Base-by-base conservation (phyloP, 2,888 invertebrate genomes). In the Caradrina kadenii region DNA sequence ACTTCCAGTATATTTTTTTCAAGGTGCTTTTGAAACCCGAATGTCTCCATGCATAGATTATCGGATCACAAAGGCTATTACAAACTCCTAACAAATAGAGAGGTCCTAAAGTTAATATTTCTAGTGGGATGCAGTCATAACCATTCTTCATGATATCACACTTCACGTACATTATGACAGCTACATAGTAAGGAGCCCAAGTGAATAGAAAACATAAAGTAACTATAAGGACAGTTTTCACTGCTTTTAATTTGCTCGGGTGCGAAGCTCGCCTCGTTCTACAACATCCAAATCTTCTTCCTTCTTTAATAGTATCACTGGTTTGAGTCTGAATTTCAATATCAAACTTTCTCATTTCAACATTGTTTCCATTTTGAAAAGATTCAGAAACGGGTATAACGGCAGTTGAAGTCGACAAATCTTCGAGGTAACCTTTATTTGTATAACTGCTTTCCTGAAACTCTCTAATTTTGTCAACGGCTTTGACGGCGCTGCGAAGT, bases 41-140 rank as follows among this genome's bases (percentile, higher is more conserved):
- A 88, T 97, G 97, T 94, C 97, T 96, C 97, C 96, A 97, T 0
- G 96, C 96, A 82, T 97, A 97, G 70, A 97, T 96, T 15, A 97
- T 83, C 0, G 97, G 97, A 87, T 97, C 96, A 26, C 96, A 90
- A 22, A 97, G 85, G 78, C 96, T 96, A 80, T 97, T 97, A 52
- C 92, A 89, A 53, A 95, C 95, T 0, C 96, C 96, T 63, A 97
- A 88, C 69, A 97, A 94, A 21, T 96, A 96, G 54, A 97, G 87
- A 0, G 97, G 97, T 56, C 96, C 96, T 10, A 96, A 94, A 22
- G 97, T 96, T 45, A 96, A 91, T 15, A 96, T 87, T 63, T 93
- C 93, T 78, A 97, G 80, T 6, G 91, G 93, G 54, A 95, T 91
- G 80, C 96, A 96, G 67, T 91, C 91, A 60, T 90, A 89, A 5